Evolutionary conservation across 2,888 invertebrate species (phyloP), one percentile per base, ranked within the genome.

Genomic region (Ligdia adustata): DNA sequence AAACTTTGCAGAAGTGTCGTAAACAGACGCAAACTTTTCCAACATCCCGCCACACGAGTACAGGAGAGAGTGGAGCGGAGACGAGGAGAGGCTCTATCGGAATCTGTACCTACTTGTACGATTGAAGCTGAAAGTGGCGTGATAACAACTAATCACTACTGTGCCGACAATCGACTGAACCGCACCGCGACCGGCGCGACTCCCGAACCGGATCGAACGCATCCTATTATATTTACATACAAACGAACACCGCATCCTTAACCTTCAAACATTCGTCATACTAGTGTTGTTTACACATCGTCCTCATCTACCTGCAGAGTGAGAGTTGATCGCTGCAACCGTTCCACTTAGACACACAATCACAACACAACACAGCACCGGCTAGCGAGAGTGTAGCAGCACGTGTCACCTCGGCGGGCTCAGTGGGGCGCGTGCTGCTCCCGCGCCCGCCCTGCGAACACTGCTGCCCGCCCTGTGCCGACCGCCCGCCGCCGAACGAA

Each of bases 401-500:
- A 29, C 20, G 29, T 35, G 29, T 22, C 7, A 5, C n/a, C 7
- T 12, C 7, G 2, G 16, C 12, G 24, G 18, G 7, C 26, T 27
- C 18, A 11, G 7, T 14, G 37, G 12, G 27, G 9, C 49, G 45
- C 56, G 56, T 28, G 48, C 50, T 39, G 1, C 11, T 27, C 15
- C 45, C 47, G 57, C 47, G 46, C 65, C 67, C 77, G 75, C 75
- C 71, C 7, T 7, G 22, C n/a, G 22, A 2, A n/a, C 7, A n/a
- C 22, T 6, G 22, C 70, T 38, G 60, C 60, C 60, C 63, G 54
- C 70, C 82, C 82, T 82, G 77, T 62, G 22, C 22, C 16, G 11
- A 70, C 69, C 34, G 45, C 52, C 48, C 60, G 69, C 73, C 69
- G 71, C 76, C 81, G 72, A 82, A 78, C 81, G 85, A 86, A 82